Evolutionary conservation across 2,113 vertebrate genomes (phyloP).

Genomic region (Lipophrys pholis): DNA sequence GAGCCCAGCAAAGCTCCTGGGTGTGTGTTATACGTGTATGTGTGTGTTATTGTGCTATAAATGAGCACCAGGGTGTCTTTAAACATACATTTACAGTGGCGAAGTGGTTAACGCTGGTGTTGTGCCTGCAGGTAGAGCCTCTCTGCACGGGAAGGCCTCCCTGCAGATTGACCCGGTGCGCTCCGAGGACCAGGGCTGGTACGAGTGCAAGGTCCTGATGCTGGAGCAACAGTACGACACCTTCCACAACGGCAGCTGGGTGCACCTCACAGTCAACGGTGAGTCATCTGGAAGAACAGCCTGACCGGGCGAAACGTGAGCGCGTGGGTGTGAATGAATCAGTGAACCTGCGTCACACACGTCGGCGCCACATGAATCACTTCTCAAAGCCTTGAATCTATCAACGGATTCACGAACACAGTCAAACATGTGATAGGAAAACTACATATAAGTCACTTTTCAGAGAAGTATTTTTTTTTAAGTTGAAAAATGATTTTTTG

Average conservation of each 20-base stretch:
- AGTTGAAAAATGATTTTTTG: no score
- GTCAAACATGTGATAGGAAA: no score
- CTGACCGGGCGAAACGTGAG: background rate
- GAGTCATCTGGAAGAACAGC: constrained; percentile 59
- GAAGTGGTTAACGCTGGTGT: background rate
- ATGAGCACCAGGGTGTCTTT: constrained; percentile 11
- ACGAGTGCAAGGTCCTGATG: constrained; percentile 97
- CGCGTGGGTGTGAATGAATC: background rate
- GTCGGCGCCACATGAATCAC: background rate
- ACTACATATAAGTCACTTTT: no score
- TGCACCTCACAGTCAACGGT: constrained; percentile 98
- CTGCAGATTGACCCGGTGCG: constrained; percentile 95
- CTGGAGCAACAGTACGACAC: constrained; percentile 98
- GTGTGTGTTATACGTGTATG: background rate
- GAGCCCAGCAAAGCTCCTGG: background rate
- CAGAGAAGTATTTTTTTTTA: no score
- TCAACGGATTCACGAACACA: no score
- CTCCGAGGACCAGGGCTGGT: constrained; percentile 99
- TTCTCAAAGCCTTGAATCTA: background rate
- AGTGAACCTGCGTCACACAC: background rate
- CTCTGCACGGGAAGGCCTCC: constrained; percentile 96
- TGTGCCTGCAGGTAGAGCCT: constrained; percentile 88
- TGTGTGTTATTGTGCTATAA: background rate
- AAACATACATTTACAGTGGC: background rate
- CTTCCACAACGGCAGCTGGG: constrained; percentile 99